Evolutionary conservation across 2,113 vertebrate genomes (phyloP), one percentile per base, ranked within the genome.

Genomic region (Oncorhynchus keta): DNA sequence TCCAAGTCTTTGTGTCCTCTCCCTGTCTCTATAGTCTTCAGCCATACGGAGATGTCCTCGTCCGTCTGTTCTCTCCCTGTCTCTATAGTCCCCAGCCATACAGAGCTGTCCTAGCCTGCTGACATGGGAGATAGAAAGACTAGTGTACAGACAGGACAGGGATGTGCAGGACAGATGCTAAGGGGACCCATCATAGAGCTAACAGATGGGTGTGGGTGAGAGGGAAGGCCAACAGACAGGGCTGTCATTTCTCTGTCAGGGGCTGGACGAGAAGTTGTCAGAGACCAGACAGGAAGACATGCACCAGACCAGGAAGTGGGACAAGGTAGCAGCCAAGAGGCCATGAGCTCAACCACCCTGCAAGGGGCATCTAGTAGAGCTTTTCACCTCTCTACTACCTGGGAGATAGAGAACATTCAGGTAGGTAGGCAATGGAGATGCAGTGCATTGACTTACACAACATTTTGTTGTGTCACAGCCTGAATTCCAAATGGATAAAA

Each of bases 301-400:
- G 76, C 64, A 18, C 68, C 57, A 4, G 48, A 75, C 72, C 80
- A 84, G 83, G 77, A 84, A 76, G 70, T 4, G 6, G 51, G 76
- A 57, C 55, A 14, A 45, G 12, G 9, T 14, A 30, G 13, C 67
- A 61, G 78, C 39, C 9, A 45, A 11, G 9, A 45, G 61, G 68
- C 62, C 49, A 48, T 4, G 24, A 39, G 32, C 72, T 70, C 57
- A 74, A 74, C 73, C 76, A 75, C 70, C 78, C 39, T 76, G 51
- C 84, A 81, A 66, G 76, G 2, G n/a, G 65, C 62, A n/a, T 6
- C 76, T 81, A 81, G 45, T 57, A 77, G 74, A 61, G 76, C 76
- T 83, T 81, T 35, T 35, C 35, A 35, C 35, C 35, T 35, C 1
- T 35, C 35, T 35, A 35, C 6, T 7, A 7, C 35, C 35, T 35